These are phyloP conservation scores for Chirona hameri DNA, from an alignment of 2,888 invertebrate genomes.

Conservation along the genomic window DNA sequence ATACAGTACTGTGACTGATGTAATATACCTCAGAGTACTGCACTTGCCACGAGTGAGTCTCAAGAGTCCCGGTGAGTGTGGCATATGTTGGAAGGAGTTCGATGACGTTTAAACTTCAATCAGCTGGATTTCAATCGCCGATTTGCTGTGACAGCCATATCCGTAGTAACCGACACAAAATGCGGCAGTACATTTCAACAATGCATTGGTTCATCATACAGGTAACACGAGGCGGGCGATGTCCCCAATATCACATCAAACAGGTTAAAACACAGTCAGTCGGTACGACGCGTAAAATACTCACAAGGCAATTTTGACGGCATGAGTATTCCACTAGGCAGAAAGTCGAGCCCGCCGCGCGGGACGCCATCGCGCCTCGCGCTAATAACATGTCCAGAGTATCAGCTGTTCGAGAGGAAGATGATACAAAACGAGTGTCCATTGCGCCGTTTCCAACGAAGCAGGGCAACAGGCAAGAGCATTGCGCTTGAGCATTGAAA, in stretches of 20 bases:
- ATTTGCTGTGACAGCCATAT: too few relatives aligned
- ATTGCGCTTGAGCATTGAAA: slow-evolving; percentile 2
- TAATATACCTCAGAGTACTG: too few relatives aligned
- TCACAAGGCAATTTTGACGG: not conserved
- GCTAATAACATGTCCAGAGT: not conserved
- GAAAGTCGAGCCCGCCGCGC: not conserved
- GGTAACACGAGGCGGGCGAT: not conserved
- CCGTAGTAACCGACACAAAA: not conserved
- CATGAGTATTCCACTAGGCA: slow-evolving; percentile 12
- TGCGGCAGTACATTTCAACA: not conserved
- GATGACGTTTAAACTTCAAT: too few relatives aligned
- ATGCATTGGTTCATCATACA: slow-evolving; percentile 1
- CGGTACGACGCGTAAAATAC: slow-evolving; percentile 2
- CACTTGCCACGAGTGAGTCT: too few relatives aligned
- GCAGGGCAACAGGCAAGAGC: not conserved
- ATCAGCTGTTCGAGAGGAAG: not conserved
- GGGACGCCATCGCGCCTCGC: not conserved
- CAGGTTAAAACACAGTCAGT: not conserved
- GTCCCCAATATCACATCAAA: not conserved
- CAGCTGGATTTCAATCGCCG: too few relatives aligned
- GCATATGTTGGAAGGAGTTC: too few relatives aligned
- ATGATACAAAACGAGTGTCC: not conserved
- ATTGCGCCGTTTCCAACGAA: not conserved
- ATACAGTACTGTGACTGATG: too few relatives aligned
- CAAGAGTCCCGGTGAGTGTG: too few relatives aligned